Percentiles rank a stretch among this genome's conserved stretches.
phyloP scores from a whole-genome alignment of 2,888 invertebrate species.

The Mystacides longicornis region DNA sequence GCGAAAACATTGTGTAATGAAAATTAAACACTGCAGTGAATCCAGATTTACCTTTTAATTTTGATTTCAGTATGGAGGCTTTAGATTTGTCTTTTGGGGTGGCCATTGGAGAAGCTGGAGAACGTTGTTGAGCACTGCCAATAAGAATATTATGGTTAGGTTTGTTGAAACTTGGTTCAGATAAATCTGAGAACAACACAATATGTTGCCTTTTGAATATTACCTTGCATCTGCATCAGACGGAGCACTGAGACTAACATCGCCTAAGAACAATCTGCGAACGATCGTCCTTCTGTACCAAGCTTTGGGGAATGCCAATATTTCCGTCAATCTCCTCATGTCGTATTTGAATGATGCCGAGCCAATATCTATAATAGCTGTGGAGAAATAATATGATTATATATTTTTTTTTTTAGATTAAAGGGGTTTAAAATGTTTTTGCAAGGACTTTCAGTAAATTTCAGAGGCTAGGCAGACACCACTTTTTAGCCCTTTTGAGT shows the following conservation, averaged over 20 bases:
- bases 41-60: conserved; percentile 24
- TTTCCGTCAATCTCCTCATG: conserved; percentile 94
- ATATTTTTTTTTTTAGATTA: too few species aligned
- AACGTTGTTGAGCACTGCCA: conserved; percentile 19
- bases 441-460: too few species aligned
- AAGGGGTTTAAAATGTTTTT: too few species aligned
- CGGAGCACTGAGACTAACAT: conserved; percentile 58
- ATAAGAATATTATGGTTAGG: too few species aligned
- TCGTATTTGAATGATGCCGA: conserved; percentile 97
- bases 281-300: conserved; percentile 97
- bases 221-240: conserved; percentile 25
- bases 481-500: too few species aligned
- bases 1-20: too few species aligned
- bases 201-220: neutral
- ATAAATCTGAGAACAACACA: neutral
- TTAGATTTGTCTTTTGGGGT: conserved; percentile 23
- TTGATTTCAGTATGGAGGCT: conserved; percentile 18
- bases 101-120: conserved; percentile 20
- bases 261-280: conserved; percentile 85
- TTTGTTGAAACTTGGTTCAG: too few species aligned
- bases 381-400: conserved; percentile 6
- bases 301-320: conserved; percentile 95
- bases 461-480: too few species aligned
- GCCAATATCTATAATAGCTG: conserved; percentile 90
- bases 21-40: too few species aligned